These are phyloP conservation scores for Apodemus sylvaticus DNA, from an alignment of 2,113 vertebrate species.

Conservation along the genomic window DNA sequence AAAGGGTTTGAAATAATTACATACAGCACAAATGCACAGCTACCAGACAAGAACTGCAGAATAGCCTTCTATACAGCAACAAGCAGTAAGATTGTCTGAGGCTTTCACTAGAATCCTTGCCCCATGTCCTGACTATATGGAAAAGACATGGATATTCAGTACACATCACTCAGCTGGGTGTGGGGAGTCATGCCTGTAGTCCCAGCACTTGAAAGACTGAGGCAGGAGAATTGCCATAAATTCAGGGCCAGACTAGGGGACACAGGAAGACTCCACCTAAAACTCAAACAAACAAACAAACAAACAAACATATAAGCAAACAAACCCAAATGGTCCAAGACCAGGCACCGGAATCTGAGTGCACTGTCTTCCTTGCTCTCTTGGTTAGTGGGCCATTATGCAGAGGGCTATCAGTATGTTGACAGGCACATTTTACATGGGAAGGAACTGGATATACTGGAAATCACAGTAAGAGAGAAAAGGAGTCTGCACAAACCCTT, in stretches of 20 bases:
- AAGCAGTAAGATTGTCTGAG: not conserved
- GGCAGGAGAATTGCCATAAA: not conserved
- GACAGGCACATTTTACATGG: not conserved
- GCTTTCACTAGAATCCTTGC: not conserved
- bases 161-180: not conserved
- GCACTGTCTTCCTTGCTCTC: not conserved
- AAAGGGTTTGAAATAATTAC: conserved; percentile 64
- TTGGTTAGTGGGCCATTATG: not conserved
- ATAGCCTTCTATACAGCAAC: not conserved
- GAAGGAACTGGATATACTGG: not conserved
- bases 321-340: not conserved
- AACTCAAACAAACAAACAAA: too few relatives aligned
- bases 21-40: not conserved
- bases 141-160: not conserved
- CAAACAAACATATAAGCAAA: not conserved
- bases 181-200: not conserved
- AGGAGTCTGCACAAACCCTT: not conserved
- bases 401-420: not conserved
- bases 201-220: not conserved
- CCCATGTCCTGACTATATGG: not conserved
- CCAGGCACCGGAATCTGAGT: not conserved
- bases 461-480: not conserved
- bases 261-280: not conserved
- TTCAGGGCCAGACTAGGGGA: not conserved
- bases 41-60: not conserved